These are phyloP conservation scores for Columbina picui DNA, from an alignment of 2,113 vertebrate genomes.

Conservation along the genomic window DNA sequence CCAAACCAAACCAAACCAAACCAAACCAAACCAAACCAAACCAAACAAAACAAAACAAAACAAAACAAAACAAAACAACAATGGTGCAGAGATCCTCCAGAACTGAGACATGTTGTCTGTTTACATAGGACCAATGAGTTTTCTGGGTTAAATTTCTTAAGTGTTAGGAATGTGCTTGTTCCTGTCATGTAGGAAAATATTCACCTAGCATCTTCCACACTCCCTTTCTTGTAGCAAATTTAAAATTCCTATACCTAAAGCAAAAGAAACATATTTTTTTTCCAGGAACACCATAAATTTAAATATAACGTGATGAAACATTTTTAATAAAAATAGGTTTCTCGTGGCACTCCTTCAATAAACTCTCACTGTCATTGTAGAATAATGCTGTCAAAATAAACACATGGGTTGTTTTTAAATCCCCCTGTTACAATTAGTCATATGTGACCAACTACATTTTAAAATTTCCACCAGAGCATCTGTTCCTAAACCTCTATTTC, in stretches of 20 bases:
- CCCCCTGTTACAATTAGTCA: background rate
- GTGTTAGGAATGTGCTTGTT: background rate
- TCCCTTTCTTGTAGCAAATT: background rate
- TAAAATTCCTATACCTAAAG: background rate
- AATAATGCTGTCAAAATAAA: background rate
- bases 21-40: no score
- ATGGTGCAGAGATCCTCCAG: background rate
- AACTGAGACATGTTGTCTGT: background rate
- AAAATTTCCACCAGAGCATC: background rate
- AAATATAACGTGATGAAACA: background rate
- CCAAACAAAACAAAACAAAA: no score
- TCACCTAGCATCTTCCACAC: background rate
- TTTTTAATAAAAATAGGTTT: background rate
- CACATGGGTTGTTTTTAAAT: background rate
- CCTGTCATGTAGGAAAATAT: background rate
- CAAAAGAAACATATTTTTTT: background rate
- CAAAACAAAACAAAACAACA: background rate
- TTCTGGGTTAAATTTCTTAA: background rate
- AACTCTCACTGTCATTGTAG: background rate
- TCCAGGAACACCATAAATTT: accelerated
- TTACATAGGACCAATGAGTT: background rate
- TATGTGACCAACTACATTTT: background rate
- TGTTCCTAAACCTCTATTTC: background rate
- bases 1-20: no score
- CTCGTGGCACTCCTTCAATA: background rate